Evolutionary conservation across 2,113 vertebrate genomes (phyloP).

Genomic region (Merops nubicus): DNA sequence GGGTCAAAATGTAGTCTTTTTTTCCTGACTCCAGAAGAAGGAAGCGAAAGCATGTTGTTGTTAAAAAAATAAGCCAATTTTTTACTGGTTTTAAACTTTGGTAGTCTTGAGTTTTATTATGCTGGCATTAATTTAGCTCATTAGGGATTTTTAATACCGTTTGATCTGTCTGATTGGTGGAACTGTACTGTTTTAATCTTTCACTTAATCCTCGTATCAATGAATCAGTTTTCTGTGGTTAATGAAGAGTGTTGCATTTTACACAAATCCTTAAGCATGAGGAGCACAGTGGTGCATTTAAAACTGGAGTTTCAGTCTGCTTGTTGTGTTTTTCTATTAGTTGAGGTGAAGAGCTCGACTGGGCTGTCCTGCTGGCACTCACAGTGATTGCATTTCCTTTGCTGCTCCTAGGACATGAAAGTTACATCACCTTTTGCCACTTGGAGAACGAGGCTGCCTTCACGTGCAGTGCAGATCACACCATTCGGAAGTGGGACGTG

Average conservation of each 20-base stretch:
- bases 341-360: background rate
- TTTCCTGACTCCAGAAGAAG: background rate
- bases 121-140: background rate
- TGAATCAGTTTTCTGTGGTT: background rate
- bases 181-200: background rate
- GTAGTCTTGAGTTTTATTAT: background rate
- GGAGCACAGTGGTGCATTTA: background rate
- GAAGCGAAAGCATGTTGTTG: background rate
- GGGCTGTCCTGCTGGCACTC: background rate
- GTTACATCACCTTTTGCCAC: constrained; percentile 84
- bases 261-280: background rate
- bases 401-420: constrained; percentile 73
- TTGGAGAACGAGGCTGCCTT: constrained; percentile 81
- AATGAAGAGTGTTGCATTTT: background rate
- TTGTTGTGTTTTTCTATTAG: background rate
- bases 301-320: background rate
- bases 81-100: background rate
- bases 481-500: constrained; percentile 82
- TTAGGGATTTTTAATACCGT: background rate
- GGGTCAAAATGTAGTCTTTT: background rate
- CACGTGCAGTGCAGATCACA: constrained; percentile 81
- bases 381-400: background rate
- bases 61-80: background rate
- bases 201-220: background rate
- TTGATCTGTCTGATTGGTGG: background rate